Evolutionary conservation across 2,113 vertebrate species (phyloP), one percentile per base, ranked within the genome.

Genomic region (Caretta caretta): DNA sequence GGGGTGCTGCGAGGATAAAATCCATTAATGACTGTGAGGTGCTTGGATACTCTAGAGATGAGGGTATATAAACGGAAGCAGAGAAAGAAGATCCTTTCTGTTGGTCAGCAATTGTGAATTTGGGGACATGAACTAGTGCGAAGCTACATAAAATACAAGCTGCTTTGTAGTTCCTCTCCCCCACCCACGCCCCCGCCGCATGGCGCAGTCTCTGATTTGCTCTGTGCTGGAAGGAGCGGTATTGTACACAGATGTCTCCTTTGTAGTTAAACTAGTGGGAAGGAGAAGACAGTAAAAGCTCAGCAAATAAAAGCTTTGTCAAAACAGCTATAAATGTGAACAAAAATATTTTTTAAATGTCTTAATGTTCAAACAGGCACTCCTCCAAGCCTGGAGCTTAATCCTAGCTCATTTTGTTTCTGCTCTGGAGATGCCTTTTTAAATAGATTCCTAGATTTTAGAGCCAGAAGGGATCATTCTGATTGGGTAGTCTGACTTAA

Each of bases 1-100:
- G 1, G 25, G 0, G 2, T 12, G 42, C 49, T 24, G 48, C 0
- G 1, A 27, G 4, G 86, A 10, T 65, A 83, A 0, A 48, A 9
- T 56, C 91, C 50, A 51, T 80, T 53, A 0, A 88, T 35, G 86
- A 48, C 5, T 62, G 42, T 4, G 6, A 62, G 79, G 14, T 75
- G 57, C 1, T 1, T 14, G 75, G 24, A 25, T 42, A 0, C 19
- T 2, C 1, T 7, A 75, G 65, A 11, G 87, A 48, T 1, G 5
- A 89, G 65, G 84, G 76, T 48, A 22, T 20, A 69, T 10, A 1
- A 80, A 83, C 38, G 35, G 5, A 11, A 19, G 29, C n/a, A 72
- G 65, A 72, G 65, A 72, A 22, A 72, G 65, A 72, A 72, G 35
- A 38, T 72, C n/a, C n/a, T 72, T n/a, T 72, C 16, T 38, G 5